phyloP scores from a whole-genome alignment of 2,113 vertebrate species.

The Baryphthengus martii region DNA sequence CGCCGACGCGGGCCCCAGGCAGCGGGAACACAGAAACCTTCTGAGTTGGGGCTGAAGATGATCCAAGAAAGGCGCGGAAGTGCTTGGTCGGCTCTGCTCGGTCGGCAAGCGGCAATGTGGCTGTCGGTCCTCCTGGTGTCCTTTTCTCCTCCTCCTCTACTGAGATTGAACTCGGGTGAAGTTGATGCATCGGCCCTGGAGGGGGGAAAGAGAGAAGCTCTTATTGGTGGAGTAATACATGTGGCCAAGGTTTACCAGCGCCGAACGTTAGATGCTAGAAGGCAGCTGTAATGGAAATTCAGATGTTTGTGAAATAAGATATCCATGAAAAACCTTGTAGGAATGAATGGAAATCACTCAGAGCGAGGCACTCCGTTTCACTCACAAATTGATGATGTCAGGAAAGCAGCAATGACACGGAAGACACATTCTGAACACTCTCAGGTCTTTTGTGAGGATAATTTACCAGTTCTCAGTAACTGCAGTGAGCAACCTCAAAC shows the following conservation, averaged over 20 bases:
- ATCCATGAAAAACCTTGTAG: neutral
- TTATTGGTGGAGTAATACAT: slow-evolving; percentile 22
- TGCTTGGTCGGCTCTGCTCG: slow-evolving; percentile 30
- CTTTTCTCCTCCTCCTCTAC: slow-evolving; percentile 59
- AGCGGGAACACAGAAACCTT: slow-evolving; percentile 12
- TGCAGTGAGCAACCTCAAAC: neutral
- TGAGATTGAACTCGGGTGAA: slow-evolving; percentile 84
- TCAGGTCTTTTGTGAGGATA: neutral
- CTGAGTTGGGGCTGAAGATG: neutral
- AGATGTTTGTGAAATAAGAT: neutral
- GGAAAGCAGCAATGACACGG: neutral
- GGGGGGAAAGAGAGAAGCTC: slow-evolving; percentile 6
- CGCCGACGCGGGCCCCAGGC: neutral
- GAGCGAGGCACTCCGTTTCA: neutral
- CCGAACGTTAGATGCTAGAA: neutral
- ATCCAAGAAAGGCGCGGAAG: slow-evolving; percentile 28
- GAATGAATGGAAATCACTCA: slow-evolving; percentile 7
- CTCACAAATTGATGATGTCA: neutral
- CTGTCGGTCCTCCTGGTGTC: neutral
- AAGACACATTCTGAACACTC: neutral
- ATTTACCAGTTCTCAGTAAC: neutral
- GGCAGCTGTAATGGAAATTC: neutral
- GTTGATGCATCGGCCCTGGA: slow-evolving; percentile 91
- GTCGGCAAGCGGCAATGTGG: slow-evolving; percentile 7
- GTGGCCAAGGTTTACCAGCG: neutral